A percentile compares a stretch with the other conserved stretches of the same genome.
These are phyloP conservation scores for Myoxocephalus aenaeus DNA, from an alignment of 2,797 vertebrate species.

Conservation along the genomic window DNA sequence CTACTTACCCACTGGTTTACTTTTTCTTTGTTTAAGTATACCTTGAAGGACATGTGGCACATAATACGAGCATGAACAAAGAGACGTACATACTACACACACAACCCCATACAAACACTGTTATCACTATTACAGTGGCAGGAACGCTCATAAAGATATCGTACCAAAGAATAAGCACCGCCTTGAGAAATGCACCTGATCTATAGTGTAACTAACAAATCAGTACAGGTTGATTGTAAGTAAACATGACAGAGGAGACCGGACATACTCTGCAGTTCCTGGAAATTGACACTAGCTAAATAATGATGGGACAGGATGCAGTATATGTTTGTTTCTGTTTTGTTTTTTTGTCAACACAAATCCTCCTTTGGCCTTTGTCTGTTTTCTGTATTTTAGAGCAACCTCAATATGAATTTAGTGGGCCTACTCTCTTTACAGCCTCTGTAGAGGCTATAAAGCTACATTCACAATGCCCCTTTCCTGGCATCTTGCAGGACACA, in stretches of 20 bases:
- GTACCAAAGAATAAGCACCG: constrained; percentile 10
- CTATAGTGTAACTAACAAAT: not conserved
- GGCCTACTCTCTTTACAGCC: not conserved
- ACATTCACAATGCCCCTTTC: not conserved
- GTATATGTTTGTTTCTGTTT: not conserved
- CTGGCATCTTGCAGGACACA: not conserved
- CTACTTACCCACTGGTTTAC: not conserved
- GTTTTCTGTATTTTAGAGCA: not conserved
- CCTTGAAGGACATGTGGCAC: not conserved
- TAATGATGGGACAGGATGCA: not conserved
- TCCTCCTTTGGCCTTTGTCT: not conserved
- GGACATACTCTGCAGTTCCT: not conserved
- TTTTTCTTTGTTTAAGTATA: not conserved
- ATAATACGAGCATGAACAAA: not conserved
- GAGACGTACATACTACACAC: not conserved
- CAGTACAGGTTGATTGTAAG: not conserved
- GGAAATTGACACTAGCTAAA: not conserved
- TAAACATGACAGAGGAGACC: not conserved
- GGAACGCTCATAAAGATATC: constrained; percentile 22
- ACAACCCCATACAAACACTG: constrained; percentile 17
- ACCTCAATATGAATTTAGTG: not conserved
- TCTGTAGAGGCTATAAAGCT: too few relatives aligned
- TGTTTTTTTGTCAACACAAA: not conserved
- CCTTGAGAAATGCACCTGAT: not conserved
- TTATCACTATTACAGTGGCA: constrained; percentile 17